Evolutionary conservation across 2,888 invertebrate genomes (phyloP).

Genomic region (Megalurothrips usitatus): DNA sequence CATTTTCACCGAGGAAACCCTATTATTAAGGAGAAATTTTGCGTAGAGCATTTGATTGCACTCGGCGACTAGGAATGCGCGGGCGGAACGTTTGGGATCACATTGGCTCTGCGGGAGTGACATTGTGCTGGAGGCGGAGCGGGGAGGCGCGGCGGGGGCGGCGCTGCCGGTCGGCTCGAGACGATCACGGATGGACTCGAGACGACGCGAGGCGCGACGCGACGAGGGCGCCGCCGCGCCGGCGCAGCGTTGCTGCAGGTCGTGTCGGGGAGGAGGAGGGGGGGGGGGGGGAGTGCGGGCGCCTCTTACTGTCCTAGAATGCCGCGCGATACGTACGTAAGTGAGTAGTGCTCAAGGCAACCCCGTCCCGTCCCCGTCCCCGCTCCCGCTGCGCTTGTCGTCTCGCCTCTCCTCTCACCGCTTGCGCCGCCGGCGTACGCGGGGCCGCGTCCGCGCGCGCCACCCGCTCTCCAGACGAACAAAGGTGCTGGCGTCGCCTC

Average conservation of each 20-base stretch:
- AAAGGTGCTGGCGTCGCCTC: neutral
- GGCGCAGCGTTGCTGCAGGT: neutral
- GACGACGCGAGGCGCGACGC: neutral
- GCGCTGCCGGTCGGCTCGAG: neutral
- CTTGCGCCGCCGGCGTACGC: neutral
- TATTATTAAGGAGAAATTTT: too few species aligned
- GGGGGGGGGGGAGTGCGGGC: neutral
- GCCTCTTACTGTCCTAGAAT: conserved; percentile 19
- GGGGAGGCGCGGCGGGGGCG: neutral
- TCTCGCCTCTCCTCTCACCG: neutral
- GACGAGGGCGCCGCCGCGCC: neutral
- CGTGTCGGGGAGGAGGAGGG: neutral
- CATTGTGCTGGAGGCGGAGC: too few species aligned
- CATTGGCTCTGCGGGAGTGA: too few species aligned
- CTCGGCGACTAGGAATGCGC: neutral
- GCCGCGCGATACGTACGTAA: neutral
- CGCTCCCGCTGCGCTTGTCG: neutral
- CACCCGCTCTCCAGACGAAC: neutral
- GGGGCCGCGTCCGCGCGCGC: neutral
- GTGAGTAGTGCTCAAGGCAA: neutral
- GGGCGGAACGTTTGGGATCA: neutral
- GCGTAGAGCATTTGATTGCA: too few species aligned
- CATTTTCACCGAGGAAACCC: too few species aligned
- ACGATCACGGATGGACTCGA: too few species aligned
- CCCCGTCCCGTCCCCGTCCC: neutral